Base-by-base conservation (phyloP, 2,113 vertebrate species). In the Sylvietta virens region DNA sequence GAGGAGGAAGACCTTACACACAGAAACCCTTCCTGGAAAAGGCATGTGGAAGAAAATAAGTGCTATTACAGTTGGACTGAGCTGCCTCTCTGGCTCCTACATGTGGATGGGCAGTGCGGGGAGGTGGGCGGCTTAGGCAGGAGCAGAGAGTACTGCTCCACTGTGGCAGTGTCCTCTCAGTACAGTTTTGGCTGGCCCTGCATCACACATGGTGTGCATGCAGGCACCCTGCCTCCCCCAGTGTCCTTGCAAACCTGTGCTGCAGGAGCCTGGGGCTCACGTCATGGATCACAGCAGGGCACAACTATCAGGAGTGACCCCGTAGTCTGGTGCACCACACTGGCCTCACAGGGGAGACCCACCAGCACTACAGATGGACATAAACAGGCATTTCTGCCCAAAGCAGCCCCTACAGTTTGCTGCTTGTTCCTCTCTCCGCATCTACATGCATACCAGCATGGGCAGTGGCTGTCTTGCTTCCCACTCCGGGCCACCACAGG, bases 401-500 rank as follows among this genome's bases (percentile, higher is more conserved):
- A 79, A 22, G 35, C 23, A 82, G 39, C 12, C n/a, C 21, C 27
- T 70, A 31, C 30, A 42, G 35, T 61, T 73, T 73, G 31, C 64
- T 92, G 33, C 21, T 69, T 73, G 22, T 33, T 14, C 33, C 45
- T 73, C 13, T 56, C 51, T 16, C 22, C 13, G 13, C 6, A 10
- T 23, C 45, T 65, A 33, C 24, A 48, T 1, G 4, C 28, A 21
- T 18, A 37, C 21, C 33, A 81, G 47, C 2, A 10, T 9, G 7
- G 53, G 24, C 42, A 44, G 23, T 9, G 24, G n/a, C 27, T 74
- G 47, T 53, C 33, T 30, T 10, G 8, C 16, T 48, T 73, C 56
- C 30, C 3, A 7, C 37, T 47, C 18, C 0, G 0, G 33, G 30
- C 15, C 40, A 33, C 15, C 0, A 7, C 18, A 27, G 19, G 31